These are phyloP conservation scores for Indicator indicator DNA, from an alignment of 2,113 vertebrate genomes.

Conservation along the genomic window DNA sequence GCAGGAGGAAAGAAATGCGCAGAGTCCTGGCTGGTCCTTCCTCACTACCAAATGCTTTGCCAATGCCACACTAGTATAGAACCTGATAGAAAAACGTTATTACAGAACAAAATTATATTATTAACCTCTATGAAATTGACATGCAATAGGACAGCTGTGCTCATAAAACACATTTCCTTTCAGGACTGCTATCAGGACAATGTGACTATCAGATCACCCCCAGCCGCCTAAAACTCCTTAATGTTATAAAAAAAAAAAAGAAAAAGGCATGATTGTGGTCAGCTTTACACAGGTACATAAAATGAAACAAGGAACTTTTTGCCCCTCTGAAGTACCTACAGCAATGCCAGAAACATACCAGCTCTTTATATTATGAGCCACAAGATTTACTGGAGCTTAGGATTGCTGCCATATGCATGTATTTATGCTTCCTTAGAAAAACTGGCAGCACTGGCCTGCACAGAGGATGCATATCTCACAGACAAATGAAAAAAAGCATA, in stretches of 20 bases:
- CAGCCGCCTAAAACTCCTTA: neutral
- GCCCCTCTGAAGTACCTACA: neutral
- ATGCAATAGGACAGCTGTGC: neutral
- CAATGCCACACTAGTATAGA: neutral
- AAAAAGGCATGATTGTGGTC: neutral
- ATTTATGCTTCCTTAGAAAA: neutral
- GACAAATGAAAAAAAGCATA: neutral
- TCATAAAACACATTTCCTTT: neutral
- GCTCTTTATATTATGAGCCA: neutral
- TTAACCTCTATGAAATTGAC: neutral
- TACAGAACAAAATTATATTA: neutral
- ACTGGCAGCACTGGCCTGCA: neutral
- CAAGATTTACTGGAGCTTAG: neutral
- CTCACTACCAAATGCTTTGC: neutral
- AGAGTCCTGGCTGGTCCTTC: neutral
- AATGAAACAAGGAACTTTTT: neutral
- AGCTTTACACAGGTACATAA: constrained; percentile 1
- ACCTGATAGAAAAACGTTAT: neutral
- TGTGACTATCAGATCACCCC: neutral
- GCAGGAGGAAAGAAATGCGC: constrained; percentile 11
- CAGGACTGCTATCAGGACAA: neutral
- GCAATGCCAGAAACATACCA: neutral
- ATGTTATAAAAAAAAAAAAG: neutral
- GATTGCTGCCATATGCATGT: neutral
- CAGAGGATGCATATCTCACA: neutral